Conservation (phyloP, 2,888 invertebrate species). For the Tethea ocularis region DNA sequence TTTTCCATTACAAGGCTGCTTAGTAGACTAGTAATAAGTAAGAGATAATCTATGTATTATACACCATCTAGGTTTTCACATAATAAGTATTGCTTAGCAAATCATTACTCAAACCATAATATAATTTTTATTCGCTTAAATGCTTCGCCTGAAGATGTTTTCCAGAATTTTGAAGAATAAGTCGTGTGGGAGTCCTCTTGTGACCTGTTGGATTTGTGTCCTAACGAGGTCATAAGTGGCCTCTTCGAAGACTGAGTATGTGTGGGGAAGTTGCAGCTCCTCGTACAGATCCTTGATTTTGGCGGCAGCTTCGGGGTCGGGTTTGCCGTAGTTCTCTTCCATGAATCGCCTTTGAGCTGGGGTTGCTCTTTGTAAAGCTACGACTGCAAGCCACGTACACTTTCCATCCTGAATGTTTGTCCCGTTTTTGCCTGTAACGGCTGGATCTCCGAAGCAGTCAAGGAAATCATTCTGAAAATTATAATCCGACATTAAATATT, state of each 20-base stretch:
- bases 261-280: conserved; percentile 89
- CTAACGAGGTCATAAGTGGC: conserved; percentile 91
- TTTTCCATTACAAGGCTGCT: background rate
- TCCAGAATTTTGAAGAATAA: conserved; percentile 92
- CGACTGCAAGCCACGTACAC: conserved; percentile 97
- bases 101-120: background rate
- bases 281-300: conserved; percentile 90
- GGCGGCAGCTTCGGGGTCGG: conserved; percentile 86
- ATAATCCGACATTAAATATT: conserved; percentile 9
- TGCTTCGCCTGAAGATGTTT: conserved; percentile 90
- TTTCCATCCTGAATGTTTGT: conserved; percentile 98
- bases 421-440: conserved; percentile 94
- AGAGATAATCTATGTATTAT: background rate
- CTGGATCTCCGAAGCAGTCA: conserved; percentile 95
- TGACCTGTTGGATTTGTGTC: conserved; percentile 93
- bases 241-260: conserved; percentile 92
- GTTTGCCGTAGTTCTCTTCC: conserved; percentile 89
- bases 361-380: conserved; percentile 91
- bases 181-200: conserved; percentile 91
- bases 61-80: background rate
- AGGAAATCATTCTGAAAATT: conserved; percentile 90
- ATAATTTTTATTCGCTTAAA: conserved; percentile 60
- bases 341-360: conserved; percentile 88
- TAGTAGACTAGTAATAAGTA: background rate
- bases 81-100: background rate